These are phyloP conservation scores for Crocodylus rhombifer DNA, from an alignment of 2,797 vertebrate species.

Conservation along the genomic window DNA sequence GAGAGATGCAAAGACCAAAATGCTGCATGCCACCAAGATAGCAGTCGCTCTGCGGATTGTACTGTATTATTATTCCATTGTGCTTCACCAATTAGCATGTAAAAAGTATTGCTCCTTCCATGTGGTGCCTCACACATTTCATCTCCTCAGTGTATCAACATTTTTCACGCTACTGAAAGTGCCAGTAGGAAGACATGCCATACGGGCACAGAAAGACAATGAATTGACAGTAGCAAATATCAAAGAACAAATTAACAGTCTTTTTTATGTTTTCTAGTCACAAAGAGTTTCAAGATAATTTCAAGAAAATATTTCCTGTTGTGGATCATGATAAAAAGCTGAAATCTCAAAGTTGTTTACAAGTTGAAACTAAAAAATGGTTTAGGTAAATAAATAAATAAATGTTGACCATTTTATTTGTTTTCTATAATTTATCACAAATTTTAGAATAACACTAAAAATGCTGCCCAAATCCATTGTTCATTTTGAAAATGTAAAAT, in stretches of 20 bases:
- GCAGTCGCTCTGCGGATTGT: not conserved
- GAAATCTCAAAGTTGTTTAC: not conserved
- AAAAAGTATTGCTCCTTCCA: not conserved
- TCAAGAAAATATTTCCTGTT: accelerated
- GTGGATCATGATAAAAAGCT: not conserved
- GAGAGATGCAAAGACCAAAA: not conserved
- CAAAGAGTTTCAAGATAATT: not conserved
- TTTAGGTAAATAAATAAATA: not conserved
- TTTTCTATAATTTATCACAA: not conserved
- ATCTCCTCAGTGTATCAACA: not conserved
- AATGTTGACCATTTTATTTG: not conserved
- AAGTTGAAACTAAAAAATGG: not conserved
- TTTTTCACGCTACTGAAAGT: not conserved
- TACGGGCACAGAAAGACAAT: not conserved
- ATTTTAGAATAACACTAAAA: not conserved
- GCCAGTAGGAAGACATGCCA: not conserved
- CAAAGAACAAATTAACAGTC: too few species aligned
- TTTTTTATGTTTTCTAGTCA: not conserved
- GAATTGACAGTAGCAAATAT: not conserved
- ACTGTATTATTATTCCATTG: not conserved
- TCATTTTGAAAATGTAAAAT: not conserved
- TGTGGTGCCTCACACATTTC: accelerated
- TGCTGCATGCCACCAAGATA: not conserved
- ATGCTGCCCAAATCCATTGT: not conserved
- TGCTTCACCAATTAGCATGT: not conserved